Base-by-base conservation (phyloP, 2,113 vertebrate species). In the Tapirus terrestris region DNA sequence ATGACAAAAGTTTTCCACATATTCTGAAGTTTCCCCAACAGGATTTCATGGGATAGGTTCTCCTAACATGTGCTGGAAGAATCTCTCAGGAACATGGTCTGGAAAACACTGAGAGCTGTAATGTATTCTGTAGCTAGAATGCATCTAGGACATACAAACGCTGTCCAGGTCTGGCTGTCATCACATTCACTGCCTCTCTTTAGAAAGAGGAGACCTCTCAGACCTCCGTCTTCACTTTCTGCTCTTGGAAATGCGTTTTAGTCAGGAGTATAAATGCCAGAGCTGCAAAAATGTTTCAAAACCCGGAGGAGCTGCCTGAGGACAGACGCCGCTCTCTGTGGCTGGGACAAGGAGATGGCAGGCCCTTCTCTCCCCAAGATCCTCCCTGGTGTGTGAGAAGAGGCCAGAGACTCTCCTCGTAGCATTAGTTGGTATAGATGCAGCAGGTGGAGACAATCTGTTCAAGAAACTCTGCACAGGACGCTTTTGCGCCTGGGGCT, bases 361-460 rank as follows among this genome's bases (percentile, higher is more conserved):
- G 68, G 68, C 45, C 21, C 53, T 43, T n/a, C 70, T 90, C 45
- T 58, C 85, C 60, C 76, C 56, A 16, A n/a, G 65, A 90, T 68
- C 56, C 70, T 97, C 92, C 77, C 58, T 51, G 18, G 48, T 70
- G 25, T 58, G 68, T 4, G 2, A 27, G 1, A 53, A 70, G 80
- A 89, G 80, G 75, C 96, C n/a, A 20, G 83, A 87, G 86, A 53
- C 65, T 63, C 43, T 1, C 12, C 65, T 68, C 0, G 0, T 87
- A 58, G 87, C 75, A 4, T 90, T 92, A 39, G 82, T 93, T 84
- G 80, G 65, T 92, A 88, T 31, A 29, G 31, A 45, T 43, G 89
- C 31, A 77, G 51, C 60, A 29, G 92, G 96, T 48, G 95, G 94
- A 86, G 93, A 91, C 92, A 87, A 21, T 93, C 96, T 98, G 36